Evolutionary conservation across 2,888 invertebrate genomes (phyloP), one percentile per base, ranked within the genome.

Genomic region (Synanthedon andrenaeformis): DNA sequence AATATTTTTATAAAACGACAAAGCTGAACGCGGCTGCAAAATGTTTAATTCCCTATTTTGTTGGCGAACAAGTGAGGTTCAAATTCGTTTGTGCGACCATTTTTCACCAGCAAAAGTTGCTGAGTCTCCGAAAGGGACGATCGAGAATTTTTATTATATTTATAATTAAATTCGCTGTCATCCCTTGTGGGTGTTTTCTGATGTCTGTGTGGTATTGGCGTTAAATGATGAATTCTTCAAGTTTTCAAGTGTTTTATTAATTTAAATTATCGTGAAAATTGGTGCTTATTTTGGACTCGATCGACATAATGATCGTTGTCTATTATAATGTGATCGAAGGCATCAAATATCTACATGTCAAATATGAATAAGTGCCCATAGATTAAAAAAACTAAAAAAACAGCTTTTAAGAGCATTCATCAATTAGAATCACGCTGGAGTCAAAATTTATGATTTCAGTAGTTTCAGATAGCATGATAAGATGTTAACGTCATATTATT

Each of bases 161-260:
- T 83, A 83, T 85, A 87, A 87, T 87, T 87, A 86, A 87, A 85
- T 84, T 82, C 74, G 77, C 82, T 84, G 85, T 82, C 85, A 86
- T 81, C 79, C 79, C 76, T 77, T 78, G 76, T 72, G 69, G 70
- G 69, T 74, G 72, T 72, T 71, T 71, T 69, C 70, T 72, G 72
- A 70, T 69, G 74, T 78, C 78, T 82, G 76, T 75, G 74, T 84
- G 82, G 74, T 78, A 80, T 79, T 86, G 85, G 83, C 84, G 81
- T 76, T 76, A 74, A 72, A 67, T 73, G 77, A 78, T 74, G 74
- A 64, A 76, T 72, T 79, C 67, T 70, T 68, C 62, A 66, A 63
- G 60, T 72, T 72, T 61, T 64, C 62, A 67, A 72, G 74, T 74
- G 74, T 72, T 79, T 79, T 76, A 76, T 76, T 72, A 76, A 79